Conservation (phyloP, 2,888 invertebrate genomes). For the Agriotes lineatus region DNA sequence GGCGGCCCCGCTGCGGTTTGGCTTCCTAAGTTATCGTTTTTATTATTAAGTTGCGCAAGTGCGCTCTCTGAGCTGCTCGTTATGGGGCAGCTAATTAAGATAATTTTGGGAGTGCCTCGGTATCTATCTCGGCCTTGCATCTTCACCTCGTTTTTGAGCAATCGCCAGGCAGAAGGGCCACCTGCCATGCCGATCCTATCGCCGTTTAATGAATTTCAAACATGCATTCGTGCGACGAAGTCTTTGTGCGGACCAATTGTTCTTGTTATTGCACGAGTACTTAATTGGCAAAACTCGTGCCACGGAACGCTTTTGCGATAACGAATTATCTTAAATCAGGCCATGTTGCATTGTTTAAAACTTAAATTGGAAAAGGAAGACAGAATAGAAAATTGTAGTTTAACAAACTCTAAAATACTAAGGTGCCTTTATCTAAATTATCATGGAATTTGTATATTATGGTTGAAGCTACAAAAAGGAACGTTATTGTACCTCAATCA, state of each 20-base stretch:
- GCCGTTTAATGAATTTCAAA: slow-evolving; percentile 14
- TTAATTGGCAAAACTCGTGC: slow-evolving; percentile 9
- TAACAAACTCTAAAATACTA: too few species aligned
- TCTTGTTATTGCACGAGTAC: not conserved
- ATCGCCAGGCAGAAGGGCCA: slow-evolving; percentile 16
- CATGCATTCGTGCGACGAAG: slow-evolving; percentile 18
- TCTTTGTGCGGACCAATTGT: slow-evolving; percentile 14
- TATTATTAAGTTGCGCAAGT: not conserved
- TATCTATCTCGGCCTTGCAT: not conserved
- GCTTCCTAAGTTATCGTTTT: not conserved
- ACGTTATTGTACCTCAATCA: too few species aligned
- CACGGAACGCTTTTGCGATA: slow-evolving; percentile 6
- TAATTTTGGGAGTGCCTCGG: slow-evolving; percentile 10
- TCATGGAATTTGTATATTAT: too few species aligned
- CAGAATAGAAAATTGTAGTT: too few species aligned
- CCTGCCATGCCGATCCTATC: slow-evolving; percentile 15
- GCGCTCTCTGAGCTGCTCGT: not conserved
- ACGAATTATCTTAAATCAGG: not conserved
- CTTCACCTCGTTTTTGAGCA: slow-evolving; percentile 5
- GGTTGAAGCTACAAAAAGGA: too few species aligned
- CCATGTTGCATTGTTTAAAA: not conserved
- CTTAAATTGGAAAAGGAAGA: too few species aligned
- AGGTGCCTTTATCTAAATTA: too few species aligned
- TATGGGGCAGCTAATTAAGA: not conserved
- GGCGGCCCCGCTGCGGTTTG: not conserved